These are phyloP conservation scores for Pantherophis guttatus DNA, from an alignment of 2,113 vertebrate species.

Conservation along the genomic window DNA sequence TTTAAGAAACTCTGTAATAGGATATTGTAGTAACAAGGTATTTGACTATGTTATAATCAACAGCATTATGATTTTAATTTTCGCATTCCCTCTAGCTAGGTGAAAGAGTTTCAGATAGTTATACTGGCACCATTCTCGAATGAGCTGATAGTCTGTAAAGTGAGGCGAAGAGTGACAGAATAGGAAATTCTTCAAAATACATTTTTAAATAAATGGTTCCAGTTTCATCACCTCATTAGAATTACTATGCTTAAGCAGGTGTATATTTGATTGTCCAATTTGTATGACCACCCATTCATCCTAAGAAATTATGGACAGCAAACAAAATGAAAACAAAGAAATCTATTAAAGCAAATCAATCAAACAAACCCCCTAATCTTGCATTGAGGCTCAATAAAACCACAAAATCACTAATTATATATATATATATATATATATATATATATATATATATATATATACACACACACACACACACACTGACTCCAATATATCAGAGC, in stretches of 20 bases:
- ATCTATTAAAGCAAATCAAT: neutral
- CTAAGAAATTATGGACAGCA: neutral
- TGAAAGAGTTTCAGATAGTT: neutral
- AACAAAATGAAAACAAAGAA: neutral
- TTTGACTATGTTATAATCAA: neutral
- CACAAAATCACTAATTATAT: neutral
- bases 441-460: no score
- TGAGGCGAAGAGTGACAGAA: neutral
- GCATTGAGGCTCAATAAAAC: neutral
- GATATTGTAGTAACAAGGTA: neutral
- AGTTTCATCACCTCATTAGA: neutral
- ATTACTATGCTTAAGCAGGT: neutral
- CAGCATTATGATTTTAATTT: neutral
- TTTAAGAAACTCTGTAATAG: neutral
- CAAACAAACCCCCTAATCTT: neutral
- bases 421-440: no score
- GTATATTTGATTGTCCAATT: neutral
- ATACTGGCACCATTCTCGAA: neutral
- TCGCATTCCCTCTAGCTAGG: neutral
- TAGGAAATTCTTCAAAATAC: neutral
- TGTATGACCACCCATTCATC: neutral
- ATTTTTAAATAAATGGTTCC: neutral
- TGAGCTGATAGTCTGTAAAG: neutral
- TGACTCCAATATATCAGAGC: no score
- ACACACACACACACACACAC: no score